Conservation (phyloP, 2,888 invertebrate genomes). For the Hydrotaea diabolus region DNA sequence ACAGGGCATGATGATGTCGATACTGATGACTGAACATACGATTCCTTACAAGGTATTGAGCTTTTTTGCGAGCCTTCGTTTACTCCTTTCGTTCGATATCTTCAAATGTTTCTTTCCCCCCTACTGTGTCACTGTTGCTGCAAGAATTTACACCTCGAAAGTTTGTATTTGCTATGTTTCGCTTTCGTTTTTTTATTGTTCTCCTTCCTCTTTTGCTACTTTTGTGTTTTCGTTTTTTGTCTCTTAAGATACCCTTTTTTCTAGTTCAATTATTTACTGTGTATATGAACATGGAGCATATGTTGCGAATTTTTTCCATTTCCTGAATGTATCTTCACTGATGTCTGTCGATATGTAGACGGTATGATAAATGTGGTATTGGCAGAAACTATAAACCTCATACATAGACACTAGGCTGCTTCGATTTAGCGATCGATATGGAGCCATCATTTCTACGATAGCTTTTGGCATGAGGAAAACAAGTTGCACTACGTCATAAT, state of each 20-base stretch:
- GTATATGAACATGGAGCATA: background rate
- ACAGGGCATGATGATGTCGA: conserved; percentile 17
- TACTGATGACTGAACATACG: conserved; percentile 7
- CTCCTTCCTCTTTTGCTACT: background rate
- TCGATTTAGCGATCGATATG: no score
- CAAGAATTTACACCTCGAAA: conserved; percentile 12
- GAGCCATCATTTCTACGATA: no score
- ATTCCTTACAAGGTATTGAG: background rate
- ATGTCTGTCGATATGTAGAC: background rate
- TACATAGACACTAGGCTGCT: no score
- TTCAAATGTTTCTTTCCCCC: background rate
- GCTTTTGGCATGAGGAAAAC: no score
- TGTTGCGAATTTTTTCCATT: conserved; percentile 16
- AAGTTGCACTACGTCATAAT: no score
- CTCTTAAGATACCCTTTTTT: background rate
- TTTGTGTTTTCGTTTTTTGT: background rate
- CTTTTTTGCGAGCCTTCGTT: background rate
- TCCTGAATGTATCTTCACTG: background rate
- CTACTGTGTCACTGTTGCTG: background rate
- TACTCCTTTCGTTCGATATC: conserved; percentile 3
- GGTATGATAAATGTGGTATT: no score
- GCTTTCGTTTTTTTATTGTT: background rate
- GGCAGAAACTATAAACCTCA: no score
- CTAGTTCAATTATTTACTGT: conserved; percentile 14
- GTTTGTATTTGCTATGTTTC: conserved; percentile 16